Evolutionary conservation across 2,113 vertebrate species (phyloP), one percentile per base, ranked within the genome.

Genomic region (Laticauda laticaudata): DNA sequence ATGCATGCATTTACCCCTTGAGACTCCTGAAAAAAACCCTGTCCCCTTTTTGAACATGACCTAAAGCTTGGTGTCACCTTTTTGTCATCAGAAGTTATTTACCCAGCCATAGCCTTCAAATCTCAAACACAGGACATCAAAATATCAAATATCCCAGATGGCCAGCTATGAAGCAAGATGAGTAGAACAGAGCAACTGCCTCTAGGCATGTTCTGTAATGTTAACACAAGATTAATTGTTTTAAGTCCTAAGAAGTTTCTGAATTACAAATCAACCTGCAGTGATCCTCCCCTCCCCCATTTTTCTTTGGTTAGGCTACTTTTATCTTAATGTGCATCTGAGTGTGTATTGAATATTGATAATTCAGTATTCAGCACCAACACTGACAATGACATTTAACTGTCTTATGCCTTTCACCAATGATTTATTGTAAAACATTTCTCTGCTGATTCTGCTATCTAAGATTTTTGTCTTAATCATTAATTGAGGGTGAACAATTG

Each of bases 351-450:
- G 57, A 64, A 88, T 51, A 8, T 15, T 64, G 7, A 54, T 88
- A 92, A 43, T 55, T 88, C 61, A 29, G 20, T 48, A n/a, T 14
- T 91, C 51, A 34, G 53, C 29, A 21, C 20, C 11, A 7, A 18
- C 45, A 59, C 6, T 54, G 3, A 0, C 51, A 3, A 0, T 93
- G 86, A 7, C 34, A 4, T 48, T 95, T 86, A 24, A 86, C 87
- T 88, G 29, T 53, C 9, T 59, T 34, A 2, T 5, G 48, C 12
- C 91, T 91, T 48, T 29, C 39, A 94, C 43, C 7, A 24, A 34
- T 55, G 55, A 88, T 24, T 5, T 91, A 91, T 91, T 18, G 55
- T n/a, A 94, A 91, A 69, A 91, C 39, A 15, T 92, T 88, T 92
- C 5, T 53, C 59, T 55, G n/a, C 23, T 56, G 39, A 55, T 14